Percentiles rank a stretch among this genome's conserved stretches.
phyloP scores from a whole-genome alignment of 2,888 invertebrate genomes.

The Dryococelus australis region DNA sequence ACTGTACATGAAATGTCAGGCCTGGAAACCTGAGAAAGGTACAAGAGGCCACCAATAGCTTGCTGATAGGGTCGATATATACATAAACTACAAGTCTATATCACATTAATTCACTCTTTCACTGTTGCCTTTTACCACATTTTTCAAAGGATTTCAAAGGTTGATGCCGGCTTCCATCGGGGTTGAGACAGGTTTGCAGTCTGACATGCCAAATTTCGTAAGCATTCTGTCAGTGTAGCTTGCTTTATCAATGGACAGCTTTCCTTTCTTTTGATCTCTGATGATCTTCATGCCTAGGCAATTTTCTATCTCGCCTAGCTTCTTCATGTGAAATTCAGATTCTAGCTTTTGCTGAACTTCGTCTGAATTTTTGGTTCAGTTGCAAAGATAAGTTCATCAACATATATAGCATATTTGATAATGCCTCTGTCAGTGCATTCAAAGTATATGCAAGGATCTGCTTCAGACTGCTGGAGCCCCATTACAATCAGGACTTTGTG shows the following conservation, averaged over 20 bases:
- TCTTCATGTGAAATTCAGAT: neutral
- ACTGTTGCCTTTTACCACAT: neutral
- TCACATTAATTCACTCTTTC: neutral
- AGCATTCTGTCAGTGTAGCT: neutral
- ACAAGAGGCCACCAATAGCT: neutral
- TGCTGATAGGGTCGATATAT: neutral
- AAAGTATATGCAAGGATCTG: constrained; percentile 12
- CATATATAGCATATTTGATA: neutral
- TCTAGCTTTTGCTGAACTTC: neutral
- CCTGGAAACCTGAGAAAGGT: neutral
- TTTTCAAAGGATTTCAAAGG: neutral
- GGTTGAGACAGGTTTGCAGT: constrained; percentile 13
- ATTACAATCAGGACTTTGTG: neutral
- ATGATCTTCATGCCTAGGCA: constrained; percentile 21
- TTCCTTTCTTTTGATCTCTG: neutral
- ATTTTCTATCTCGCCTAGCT: neutral
- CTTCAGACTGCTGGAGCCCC: neutral
- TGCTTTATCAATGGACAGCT: neutral
- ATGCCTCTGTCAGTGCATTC: neutral
- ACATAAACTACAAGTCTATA: too few species aligned
- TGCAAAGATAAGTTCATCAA: neutral
- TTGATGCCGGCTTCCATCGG: constrained; percentile 6
- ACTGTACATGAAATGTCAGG: neutral
- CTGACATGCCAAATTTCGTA: neutral
- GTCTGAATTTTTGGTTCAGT: neutral